Base-by-base conservation (phyloP, 2,113 vertebrate species). In the Ellobius talpinus region DNA sequence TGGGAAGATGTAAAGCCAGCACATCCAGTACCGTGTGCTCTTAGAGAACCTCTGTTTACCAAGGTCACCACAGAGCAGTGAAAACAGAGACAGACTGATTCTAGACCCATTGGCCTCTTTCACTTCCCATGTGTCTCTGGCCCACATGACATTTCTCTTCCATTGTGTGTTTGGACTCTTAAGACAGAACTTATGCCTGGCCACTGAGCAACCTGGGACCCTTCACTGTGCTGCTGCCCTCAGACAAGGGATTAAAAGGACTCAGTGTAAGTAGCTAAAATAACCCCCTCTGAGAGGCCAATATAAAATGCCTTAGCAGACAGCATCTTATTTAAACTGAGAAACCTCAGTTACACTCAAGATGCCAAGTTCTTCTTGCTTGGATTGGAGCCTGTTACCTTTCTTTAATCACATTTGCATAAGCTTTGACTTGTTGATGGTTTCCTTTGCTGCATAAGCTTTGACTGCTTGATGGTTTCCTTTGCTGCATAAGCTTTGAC, bases 181-280 rank as follows among this genome's bases (percentile, higher is more conserved):
- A 97, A 99, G 99, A 97, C 92, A 98, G 98, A 50, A 95, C 84
- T 85, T 98, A 99, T 9, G 98, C 98, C 23, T 99, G 99, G 99
- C 98, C 98, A 0, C 97, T 99, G 81, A 98, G 98, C 91, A 98
- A 98, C 52, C 96, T 99, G 93, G 99, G 99, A 96, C 99, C 99
- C 0, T 99, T 99, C 98, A 99, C 99, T 0, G 33, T 99, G 55
- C 99, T 99, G 31, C 97, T 99, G 82, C 99, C 99, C 0, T 99
- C 98, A 98, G 99, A 99, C 97, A 99, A 98, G 84, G 99, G 98
- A 12, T 99, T 99, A 94, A 99, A 97, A 97, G 98, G 97, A 74
- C 95, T 88, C 87, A 96, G 97, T 72, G 99, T 99, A 98, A 99
- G 99, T 99, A 97, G 50, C 55, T 94, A 33, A 89, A 87, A 91